Conservation (phyloP, 1,140 invertebrate genomes). For the Maniola jurtina region DNA sequence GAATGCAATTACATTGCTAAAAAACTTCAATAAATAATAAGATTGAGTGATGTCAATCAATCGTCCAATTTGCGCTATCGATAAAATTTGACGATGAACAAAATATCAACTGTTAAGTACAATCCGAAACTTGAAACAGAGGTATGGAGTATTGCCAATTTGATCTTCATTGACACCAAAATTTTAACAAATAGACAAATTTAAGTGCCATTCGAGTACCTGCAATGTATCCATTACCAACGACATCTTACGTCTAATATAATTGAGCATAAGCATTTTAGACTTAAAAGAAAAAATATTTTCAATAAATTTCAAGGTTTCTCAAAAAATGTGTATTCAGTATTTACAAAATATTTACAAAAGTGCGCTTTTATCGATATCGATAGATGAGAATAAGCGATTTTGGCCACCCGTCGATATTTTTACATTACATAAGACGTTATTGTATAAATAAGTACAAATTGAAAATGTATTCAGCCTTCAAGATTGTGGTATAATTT, state of each 20-base stretch:
- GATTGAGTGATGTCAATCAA: conserved; percentile 26
- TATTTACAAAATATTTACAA: conserved; percentile 78
- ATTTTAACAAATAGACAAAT: conserved; percentile 25
- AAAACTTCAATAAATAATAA: background rate
- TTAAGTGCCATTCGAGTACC: conserved; percentile 30
- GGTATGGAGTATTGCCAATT: conserved; percentile 33
- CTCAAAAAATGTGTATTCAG: conserved; percentile 59
- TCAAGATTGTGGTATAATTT: conserved; percentile 32
- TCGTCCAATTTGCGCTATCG: conserved; percentile 25
- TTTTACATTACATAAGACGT: conserved; percentile 31
- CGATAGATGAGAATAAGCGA: conserved; percentile 46
- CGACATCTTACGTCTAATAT: conserved; percentile 65
- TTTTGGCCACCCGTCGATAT: conserved; percentile 66
- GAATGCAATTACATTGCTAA: conserved; percentile 25
- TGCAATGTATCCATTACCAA: conserved; percentile 32
- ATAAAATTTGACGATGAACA: conserved; percentile 27
- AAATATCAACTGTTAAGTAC: conserved; percentile 45
- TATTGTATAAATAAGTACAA: conserved; percentile 48
- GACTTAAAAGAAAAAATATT: conserved; percentile 57
- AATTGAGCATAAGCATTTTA: conserved; percentile 77
- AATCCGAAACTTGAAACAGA: conserved; percentile 33
- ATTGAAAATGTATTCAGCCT: conserved; percentile 70
- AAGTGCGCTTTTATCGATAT: conserved; percentile 48
- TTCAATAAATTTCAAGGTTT: conserved; percentile 59
- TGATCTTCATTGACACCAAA: conserved; percentile 21